Conservation (phyloP, 2,888 invertebrate genomes). For the Temnothorax unifasciatus region DNA sequence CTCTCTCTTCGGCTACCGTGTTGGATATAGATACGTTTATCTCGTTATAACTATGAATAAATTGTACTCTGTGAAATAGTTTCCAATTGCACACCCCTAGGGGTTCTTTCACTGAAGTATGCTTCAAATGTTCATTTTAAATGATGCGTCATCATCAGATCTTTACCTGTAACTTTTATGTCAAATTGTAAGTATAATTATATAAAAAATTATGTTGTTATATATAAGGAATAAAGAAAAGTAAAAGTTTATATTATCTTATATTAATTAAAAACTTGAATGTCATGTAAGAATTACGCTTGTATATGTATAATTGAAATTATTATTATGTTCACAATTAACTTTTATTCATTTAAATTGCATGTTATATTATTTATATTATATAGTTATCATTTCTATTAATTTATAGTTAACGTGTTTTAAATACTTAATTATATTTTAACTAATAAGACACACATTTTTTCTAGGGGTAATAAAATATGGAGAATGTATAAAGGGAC, state of each 20-base stretch:
- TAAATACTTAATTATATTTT: background rate
- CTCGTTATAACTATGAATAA: constrained; percentile 3
- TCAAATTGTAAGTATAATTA: background rate
- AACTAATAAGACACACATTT: constrained; percentile 1
- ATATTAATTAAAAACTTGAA: background rate
- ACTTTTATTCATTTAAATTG: background rate
- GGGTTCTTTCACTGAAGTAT: background rate
- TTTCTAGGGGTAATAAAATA: constrained; percentile 3
- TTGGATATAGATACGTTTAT: constrained; percentile 24
- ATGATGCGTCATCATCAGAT: background rate
- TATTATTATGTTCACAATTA: background rate
- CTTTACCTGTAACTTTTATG: background rate
- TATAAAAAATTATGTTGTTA: background rate
- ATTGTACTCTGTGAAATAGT: constrained; percentile 14
- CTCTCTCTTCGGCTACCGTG: constrained; percentile 6
- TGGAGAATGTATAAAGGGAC: background rate
- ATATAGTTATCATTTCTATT: background rate
- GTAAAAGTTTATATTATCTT: background rate
- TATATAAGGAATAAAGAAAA: background rate
- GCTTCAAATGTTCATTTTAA: background rate
- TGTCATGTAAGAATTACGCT: background rate
- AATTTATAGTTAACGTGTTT: background rate
- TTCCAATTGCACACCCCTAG: constrained; percentile 5
- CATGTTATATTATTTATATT: background rate
- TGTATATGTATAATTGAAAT: background rate